Percentiles rank a stretch among this genome's conserved stretches.
Evolutionary conservation across 1,140 invertebrate species (phyloP).

Genomic region (Helicoverpa armigera): DNA sequence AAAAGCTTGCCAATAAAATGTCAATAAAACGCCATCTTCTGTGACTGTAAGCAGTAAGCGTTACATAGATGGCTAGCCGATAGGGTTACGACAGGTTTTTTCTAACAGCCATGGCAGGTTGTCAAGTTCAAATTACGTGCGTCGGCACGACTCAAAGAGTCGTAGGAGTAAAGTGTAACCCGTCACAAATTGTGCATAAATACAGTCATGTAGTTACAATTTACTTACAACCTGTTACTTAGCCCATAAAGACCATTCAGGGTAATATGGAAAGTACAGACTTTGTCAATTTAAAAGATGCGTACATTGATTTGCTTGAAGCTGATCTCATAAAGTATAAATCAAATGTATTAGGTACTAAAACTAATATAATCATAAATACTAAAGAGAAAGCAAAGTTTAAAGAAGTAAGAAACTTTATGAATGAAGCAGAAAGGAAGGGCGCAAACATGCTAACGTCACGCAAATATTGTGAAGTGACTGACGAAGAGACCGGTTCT

Average conservation of each 20-base stretch:
- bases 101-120: slow-evolving; percentile 12
- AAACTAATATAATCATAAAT: background rate
- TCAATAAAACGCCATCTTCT: background rate
- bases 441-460: slow-evolving; percentile 58
- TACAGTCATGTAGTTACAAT: background rate
- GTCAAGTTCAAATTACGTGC: slow-evolving; percentile 3
- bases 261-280: background rate
- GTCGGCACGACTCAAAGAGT: slow-evolving; percentile 7
- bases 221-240: background rate
- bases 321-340: background rate
- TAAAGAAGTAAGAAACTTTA: slow-evolving; percentile 51
- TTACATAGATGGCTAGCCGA: background rate
- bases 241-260: background rate
- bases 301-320: background rate
- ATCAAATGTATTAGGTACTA: background rate
- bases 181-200: slow-evolving; percentile 25
- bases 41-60: background rate
- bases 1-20: background rate
- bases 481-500: slow-evolving; percentile 68
- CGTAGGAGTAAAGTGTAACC: slow-evolving; percentile 4
- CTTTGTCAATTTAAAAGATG: background rate
- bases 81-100: slow-evolving; percentile 14
- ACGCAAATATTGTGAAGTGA: slow-evolving; percentile 71
- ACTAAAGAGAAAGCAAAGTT: slow-evolving; percentile 52
- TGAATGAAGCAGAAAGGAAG: slow-evolving; percentile 65